A percentile compares a stretch with the other conserved stretches of the same genome.
Evolutionary conservation across 2,113 vertebrate genomes (phyloP).

Genomic region (Tychaedon coryphoeus): DNA sequence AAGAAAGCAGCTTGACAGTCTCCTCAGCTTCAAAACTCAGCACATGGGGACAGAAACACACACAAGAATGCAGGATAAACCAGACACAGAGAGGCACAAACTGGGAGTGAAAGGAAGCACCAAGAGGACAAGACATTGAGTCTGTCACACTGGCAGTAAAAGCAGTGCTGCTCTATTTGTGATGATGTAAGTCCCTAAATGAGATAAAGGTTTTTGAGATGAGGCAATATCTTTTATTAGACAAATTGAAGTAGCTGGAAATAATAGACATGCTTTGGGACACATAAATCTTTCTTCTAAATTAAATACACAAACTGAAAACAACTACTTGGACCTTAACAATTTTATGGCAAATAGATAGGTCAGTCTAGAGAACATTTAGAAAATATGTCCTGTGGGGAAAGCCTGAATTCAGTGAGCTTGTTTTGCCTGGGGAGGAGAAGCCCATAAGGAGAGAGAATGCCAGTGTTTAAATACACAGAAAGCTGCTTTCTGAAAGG

Average conservation of each 20-base stretch:
- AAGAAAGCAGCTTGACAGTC: not conserved
- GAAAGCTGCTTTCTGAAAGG: not conserved
- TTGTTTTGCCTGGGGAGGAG: not conserved
- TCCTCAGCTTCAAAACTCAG: not conserved
- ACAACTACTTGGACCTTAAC: not conserved
- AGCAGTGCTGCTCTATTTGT: not conserved
- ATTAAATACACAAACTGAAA: not conserved
- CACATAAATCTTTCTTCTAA: not conserved
- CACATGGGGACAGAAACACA: not conserved
- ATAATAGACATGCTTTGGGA: not conserved
- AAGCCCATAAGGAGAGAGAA: not conserved
- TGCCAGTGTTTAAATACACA: not conserved
- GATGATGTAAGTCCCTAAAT: not conserved
- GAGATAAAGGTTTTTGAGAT: not conserved
- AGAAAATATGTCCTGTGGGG: not conserved
- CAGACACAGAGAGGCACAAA: not conserved
- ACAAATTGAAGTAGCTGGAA: not conserved
- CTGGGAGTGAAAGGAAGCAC: not conserved
- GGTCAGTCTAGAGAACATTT: not conserved
- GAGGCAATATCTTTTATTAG: not conserved
- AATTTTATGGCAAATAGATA: not conserved
- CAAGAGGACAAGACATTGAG: not conserved
- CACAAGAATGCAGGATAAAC: accelerated
- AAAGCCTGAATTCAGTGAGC: not conserved
- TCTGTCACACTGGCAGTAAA: not conserved